Evolutionary conservation across 2,797 vertebrate genomes (phyloP).

Genomic region (Pangasius larnaudii): DNA sequence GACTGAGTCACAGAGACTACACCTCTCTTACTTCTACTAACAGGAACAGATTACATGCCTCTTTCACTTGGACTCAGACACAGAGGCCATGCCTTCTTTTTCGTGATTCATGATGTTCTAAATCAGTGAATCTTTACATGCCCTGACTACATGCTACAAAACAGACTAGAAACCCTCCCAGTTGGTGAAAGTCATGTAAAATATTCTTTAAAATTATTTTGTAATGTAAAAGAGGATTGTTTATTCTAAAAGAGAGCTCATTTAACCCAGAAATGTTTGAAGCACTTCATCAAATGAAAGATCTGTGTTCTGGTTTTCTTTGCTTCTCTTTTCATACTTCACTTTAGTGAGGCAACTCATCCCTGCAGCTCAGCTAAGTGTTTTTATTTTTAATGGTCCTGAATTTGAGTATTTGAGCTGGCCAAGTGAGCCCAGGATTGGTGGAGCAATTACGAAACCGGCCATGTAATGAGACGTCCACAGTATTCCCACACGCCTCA

Average conservation of each 20-base stretch:
- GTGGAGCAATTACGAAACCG: slow-evolving; percentile 30
- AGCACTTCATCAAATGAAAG: neutral
- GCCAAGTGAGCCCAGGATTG: slow-evolving; percentile 21
- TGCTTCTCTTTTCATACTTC: neutral
- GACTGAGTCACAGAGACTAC: too few species aligned
- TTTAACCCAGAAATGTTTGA: neutral
- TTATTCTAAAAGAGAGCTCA: neutral
- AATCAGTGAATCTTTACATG: neutral
- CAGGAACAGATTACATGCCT: neutral
- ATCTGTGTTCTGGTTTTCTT: neutral
- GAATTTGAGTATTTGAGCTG: slow-evolving; percentile 16
- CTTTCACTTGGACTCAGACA: neutral
- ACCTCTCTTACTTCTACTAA: neutral
- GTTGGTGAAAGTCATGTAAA: neutral
- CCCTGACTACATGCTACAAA: neutral
- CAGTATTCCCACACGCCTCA: slow-evolving; percentile 31
- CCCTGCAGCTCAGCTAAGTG: neutral
- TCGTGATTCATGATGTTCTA: neutral
- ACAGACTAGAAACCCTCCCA: neutral
- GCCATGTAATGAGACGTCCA: slow-evolving; percentile 43
- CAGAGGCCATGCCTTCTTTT: neutral
- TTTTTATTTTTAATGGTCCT: slow-evolving; percentile 24
- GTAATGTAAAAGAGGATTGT: neutral
- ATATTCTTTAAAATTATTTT: neutral
- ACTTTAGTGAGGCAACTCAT: neutral